phyloP scores from a whole-genome alignment of 2,797 vertebrate species.

The Molossus alvarezi region DNA sequence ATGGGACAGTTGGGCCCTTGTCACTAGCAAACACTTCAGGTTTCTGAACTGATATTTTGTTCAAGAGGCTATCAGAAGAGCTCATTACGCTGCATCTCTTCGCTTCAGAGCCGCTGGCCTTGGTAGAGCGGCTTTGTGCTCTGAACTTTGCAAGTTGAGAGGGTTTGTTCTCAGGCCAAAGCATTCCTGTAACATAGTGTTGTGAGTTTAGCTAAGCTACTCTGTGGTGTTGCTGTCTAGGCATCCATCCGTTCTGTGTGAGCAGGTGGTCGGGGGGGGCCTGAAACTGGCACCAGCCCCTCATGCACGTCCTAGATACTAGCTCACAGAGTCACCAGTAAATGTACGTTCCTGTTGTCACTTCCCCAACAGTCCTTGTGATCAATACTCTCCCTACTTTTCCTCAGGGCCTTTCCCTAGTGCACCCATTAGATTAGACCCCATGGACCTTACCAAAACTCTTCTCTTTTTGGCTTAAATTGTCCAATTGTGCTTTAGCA shows the following conservation, averaged over 20 bases:
- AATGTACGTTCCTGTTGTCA: not conserved
- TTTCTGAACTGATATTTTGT: conserved; percentile 82
- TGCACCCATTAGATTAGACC: not conserved
- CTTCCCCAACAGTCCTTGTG: not conserved
- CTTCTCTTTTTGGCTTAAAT: not conserved
- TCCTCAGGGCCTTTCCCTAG: not conserved
- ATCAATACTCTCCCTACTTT: not conserved
- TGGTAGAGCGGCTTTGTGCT: not conserved
- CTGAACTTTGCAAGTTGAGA: conserved; percentile 18
- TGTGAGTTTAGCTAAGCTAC: not conserved
- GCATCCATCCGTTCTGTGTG: not conserved
- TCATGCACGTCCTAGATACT: not conserved
- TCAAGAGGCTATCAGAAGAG: conserved; percentile 75
- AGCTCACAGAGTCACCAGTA: not conserved
- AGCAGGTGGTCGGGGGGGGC: too few relatives aligned
- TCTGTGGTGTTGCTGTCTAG: not conserved
- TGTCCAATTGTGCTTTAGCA: not conserved
- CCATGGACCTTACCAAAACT: not conserved
- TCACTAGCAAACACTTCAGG: conserved; percentile 82
- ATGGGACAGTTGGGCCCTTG: conserved; percentile 82
- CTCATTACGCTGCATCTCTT: conserved; percentile 73
- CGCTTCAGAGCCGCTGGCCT: conserved; percentile 56
- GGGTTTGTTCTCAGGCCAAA: conserved; percentile 1
- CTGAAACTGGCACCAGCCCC: not conserved
- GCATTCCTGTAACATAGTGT: not conserved